Conservation (phyloP, 2,797 vertebrate genomes). For the Morus bassanus region DNA sequence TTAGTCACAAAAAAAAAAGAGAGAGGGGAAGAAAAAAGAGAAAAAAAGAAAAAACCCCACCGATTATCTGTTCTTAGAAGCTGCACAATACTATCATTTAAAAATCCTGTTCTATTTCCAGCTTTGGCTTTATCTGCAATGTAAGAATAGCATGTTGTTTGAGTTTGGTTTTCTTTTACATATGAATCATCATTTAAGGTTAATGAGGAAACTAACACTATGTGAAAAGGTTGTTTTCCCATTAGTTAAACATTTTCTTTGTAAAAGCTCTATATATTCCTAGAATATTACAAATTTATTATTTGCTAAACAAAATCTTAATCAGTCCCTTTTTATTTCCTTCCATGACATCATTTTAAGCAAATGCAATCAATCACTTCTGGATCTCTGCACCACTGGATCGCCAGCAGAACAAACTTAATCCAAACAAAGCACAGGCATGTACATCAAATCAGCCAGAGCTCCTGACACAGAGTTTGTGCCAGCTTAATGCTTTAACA, state of each 20-base stretch:
- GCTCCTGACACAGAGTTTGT: background rate
- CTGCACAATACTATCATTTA: background rate
- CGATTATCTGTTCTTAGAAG: background rate
- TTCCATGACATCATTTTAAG: background rate
- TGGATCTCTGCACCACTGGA: background rate
- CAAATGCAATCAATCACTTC: background rate
- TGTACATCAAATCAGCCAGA: background rate
- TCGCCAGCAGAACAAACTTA: background rate
- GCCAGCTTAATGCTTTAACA: background rate
- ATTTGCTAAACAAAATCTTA: background rate
- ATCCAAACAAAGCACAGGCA: background rate
- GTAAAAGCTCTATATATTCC: background rate
- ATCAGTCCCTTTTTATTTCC: background rate
- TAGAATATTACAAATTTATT: background rate
- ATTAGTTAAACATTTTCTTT: slow-evolving; percentile 26
- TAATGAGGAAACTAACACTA: slow-evolving; percentile 14
- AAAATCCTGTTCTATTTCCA: background rate
- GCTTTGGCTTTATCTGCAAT: background rate
- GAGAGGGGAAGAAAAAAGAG: too few species aligned
- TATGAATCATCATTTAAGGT: slow-evolving; percentile 23
- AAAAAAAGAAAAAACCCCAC: background rate
- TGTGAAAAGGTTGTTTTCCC: background rate
- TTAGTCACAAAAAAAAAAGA: background rate
- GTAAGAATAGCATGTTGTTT: background rate
- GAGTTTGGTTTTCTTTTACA: background rate